These are phyloP conservation scores for Trinorchestia longiramus DNA, from an alignment of 1,140 invertebrate species.

Conservation along the genomic window DNA sequence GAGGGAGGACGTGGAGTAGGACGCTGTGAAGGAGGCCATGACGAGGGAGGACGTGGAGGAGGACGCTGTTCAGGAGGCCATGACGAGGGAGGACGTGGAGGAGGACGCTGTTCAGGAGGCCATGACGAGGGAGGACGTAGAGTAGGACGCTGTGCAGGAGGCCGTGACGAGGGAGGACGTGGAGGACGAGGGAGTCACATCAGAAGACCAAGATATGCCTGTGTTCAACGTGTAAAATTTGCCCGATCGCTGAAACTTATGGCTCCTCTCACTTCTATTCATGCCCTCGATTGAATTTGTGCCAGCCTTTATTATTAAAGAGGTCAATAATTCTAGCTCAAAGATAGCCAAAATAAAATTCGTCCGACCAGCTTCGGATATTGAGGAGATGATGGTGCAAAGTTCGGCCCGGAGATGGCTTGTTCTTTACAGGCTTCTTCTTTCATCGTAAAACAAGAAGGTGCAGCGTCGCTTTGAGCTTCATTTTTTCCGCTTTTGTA, in stretches of 20 bases:
- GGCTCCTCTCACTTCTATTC: constrained; percentile 16
- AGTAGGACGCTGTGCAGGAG: not conserved
- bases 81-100: not conserved
- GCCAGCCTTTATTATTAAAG: constrained; percentile 39
- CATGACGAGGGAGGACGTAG: not conserved
- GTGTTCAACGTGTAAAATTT: not conserved
- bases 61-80: not conserved
- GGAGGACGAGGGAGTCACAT: not conserved
- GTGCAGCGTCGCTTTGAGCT: constrained; percentile 10
- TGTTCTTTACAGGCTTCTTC: not conserved
- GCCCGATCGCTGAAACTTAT: constrained; percentile 13
- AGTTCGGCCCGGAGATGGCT: constrained; percentile 23
- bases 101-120: not conserved
- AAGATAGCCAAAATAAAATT: constrained; percentile 51
- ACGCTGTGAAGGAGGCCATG: not conserved
- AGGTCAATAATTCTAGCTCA: constrained; percentile 49
- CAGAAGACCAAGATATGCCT: not conserved
- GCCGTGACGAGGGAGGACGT: too few species aligned
- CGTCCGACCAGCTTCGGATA: constrained; percentile 34
- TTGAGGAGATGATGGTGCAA: constrained; percentile 36
- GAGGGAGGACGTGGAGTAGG: not conserved
- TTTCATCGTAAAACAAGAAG: constrained; percentile 8
- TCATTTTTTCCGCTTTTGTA: constrained; percentile 12
- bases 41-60: not conserved
- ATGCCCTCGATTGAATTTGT: constrained; percentile 43